Conservation (phyloP, 2,888 invertebrate genomes). For the Meganola albula region DNA sequence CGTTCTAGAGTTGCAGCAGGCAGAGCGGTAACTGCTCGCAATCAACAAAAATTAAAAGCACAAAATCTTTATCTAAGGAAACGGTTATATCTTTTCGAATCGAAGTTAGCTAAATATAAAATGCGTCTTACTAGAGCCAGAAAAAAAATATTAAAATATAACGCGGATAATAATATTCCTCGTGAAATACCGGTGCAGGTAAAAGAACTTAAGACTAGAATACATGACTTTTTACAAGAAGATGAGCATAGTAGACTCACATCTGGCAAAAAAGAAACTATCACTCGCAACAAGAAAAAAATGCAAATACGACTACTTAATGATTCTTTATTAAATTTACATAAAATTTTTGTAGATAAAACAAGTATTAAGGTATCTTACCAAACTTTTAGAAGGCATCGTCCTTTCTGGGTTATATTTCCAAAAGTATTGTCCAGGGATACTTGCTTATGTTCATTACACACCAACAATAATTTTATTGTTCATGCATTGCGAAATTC, state of each 20-base stretch:
- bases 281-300: conserved; percentile 2
- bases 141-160: no score
- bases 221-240: conserved; percentile 6
- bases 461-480: not conserved
- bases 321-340: conserved; percentile 3
- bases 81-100: no score
- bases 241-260: conserved; percentile 4
- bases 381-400: not conserved
- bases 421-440: not conserved
- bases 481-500: not conserved
- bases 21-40: no score
- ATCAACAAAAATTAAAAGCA: no score
- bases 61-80: no score
- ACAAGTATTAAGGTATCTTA: not conserved
- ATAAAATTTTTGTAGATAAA: not conserved
- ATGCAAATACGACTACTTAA: conserved; percentile 4
- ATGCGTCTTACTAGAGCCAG: no score
- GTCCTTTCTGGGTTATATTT: not conserved
- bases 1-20: no score
- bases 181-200: no score
- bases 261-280: conserved; percentile 7
- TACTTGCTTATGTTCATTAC: no score
- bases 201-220: no score
- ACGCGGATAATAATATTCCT: no score
- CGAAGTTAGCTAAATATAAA: no score